Conservation (phyloP, 2,113 vertebrate species). For the Agelaius tricolor region DNA sequence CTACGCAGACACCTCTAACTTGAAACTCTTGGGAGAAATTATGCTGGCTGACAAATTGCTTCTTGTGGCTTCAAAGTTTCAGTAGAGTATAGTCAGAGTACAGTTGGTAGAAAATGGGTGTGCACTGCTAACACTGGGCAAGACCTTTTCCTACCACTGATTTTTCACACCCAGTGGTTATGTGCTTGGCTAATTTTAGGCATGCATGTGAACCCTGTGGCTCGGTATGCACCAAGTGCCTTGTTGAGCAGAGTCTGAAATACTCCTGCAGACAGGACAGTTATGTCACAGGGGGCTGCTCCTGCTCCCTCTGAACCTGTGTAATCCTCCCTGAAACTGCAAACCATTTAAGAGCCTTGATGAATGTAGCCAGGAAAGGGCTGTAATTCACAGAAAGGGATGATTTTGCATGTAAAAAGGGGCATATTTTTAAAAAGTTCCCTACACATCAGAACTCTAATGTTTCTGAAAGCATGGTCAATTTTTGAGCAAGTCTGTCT, state of each 20-base stretch:
- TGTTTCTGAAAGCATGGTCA: background rate
- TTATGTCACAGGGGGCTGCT: background rate
- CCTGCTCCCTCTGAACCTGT: background rate
- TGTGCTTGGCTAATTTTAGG: conserved; percentile 31
- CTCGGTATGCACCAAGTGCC: background rate
- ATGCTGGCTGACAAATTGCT: background rate
- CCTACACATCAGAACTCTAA: background rate
- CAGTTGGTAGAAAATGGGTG: background rate
- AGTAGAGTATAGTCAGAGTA: background rate
- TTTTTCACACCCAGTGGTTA: background rate
- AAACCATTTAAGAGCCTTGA: background rate
- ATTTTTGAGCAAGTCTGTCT: background rate
- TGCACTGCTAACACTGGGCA: background rate
- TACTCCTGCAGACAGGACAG: background rate
- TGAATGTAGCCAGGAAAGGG: background rate
- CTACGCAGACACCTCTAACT: background rate
- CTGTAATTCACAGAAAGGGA: background rate
- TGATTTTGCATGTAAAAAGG: background rate
- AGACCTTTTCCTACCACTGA: background rate
- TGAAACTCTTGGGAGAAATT: background rate
- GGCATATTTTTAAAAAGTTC: background rate
- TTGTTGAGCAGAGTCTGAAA: background rate
- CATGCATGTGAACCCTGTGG: background rate
- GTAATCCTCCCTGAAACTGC: background rate
- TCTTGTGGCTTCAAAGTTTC: background rate